Evolutionary conservation across 2,113 vertebrate genomes (phyloP).

Genomic region (Morone saxatilis): DNA sequence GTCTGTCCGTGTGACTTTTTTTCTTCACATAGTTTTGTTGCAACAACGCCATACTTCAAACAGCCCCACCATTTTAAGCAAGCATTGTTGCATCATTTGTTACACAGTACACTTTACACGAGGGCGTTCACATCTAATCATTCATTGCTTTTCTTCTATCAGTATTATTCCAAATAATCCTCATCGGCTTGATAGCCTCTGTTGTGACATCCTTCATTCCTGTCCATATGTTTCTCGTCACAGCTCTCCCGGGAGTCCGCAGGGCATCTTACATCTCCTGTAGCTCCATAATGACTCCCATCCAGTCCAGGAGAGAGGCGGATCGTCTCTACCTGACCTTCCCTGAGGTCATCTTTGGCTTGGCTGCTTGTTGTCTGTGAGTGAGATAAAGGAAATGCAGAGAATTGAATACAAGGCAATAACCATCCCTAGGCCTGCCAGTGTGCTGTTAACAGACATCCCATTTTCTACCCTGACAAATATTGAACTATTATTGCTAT

Average conservation of each 20-base stretch:
- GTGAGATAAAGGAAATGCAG: not conserved
- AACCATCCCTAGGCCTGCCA: not conserved
- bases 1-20: not conserved
- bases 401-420: not conserved
- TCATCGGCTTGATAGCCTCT: constrained; percentile 54
- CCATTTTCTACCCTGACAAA: not conserved
- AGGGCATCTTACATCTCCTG: not conserved
- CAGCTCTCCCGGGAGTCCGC: not conserved
- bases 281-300: constrained; percentile 70
- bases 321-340: constrained; percentile 51
- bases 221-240: not conserved
- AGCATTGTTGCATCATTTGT: no score
- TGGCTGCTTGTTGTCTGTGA: constrained; percentile 46
- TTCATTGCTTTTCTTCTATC: not conserved
- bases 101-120: not conserved
- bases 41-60: not conserved
- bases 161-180: constrained; percentile 32
- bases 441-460: not conserved
- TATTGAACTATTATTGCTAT: no score
- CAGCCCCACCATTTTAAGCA: not conserved
- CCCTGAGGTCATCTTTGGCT: constrained; percentile 6
- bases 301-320: constrained; percentile 38
- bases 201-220: constrained; percentile 52
- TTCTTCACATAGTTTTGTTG: not conserved
- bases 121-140: not conserved